Conservation (phyloP, 2,113 vertebrate species). For the Rhinoderma darwinii region DNA sequence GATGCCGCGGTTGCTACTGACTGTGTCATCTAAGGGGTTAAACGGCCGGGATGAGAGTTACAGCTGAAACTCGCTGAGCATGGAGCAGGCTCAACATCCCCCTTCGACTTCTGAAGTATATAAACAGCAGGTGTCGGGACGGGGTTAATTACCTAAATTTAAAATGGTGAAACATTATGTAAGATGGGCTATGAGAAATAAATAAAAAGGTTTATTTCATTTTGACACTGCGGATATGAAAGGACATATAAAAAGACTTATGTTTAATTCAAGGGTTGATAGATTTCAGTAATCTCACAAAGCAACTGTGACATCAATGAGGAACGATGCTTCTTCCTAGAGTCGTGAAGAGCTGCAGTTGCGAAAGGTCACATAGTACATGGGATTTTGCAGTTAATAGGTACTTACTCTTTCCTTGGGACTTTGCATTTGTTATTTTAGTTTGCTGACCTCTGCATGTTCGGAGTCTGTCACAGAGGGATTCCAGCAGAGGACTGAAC, state of each 20-base stretch:
- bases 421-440: constrained; percentile 53
- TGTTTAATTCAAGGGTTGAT: neutral
- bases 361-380: constrained; percentile 21
- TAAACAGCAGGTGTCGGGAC: too few species aligned
- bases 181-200: neutral
- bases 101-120: too few species aligned
- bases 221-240: neutral
- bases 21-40: too few species aligned
- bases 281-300: neutral
- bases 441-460: constrained; percentile 58
- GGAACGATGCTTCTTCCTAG: constrained; percentile 5
- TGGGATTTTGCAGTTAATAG: constrained; percentile 45
- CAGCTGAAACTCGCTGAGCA: too few species aligned
- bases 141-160: too few species aligned
- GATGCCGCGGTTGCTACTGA: too few species aligned
- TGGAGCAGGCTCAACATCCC: too few species aligned
- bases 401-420: constrained; percentile 42
- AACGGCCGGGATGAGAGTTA: too few species aligned
- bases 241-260: neutral
- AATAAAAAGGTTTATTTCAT: neutral
- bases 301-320: constrained; percentile 33
- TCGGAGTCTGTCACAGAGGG: constrained; percentile 43
- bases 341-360: constrained; percentile 13
- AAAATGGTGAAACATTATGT: neutral
- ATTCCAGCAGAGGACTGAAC: constrained; percentile 34